phyloP scores from a whole-genome alignment of 2,797 vertebrate genomes.

The Bovichtus diacanthus region DNA sequence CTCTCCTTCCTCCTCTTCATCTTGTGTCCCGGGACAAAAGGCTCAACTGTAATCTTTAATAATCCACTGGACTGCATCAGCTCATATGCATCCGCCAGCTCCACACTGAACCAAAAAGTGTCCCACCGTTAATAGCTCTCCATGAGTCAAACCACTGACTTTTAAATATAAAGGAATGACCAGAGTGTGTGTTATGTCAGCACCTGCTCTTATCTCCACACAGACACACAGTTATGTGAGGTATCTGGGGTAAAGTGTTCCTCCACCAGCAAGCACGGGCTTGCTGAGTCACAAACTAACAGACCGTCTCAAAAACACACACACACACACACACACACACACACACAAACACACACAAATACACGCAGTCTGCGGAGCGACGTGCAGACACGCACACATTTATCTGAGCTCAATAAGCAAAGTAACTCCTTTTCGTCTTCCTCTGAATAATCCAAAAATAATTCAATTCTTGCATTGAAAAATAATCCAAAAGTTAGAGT shows the following conservation, averaged over 20 bases:
- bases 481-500: neutral
- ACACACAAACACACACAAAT: constrained; percentile 22
- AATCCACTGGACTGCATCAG: constrained; percentile 53
- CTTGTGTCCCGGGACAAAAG: constrained; percentile 73
- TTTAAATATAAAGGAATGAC: constrained; percentile 22
- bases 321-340: constrained; percentile 7
- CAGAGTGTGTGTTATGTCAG: constrained; percentile 36
- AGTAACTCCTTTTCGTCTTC: neutral
- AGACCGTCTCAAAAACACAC: neutral
- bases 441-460: constrained; percentile 1
- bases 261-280: constrained; percentile 40
- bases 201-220: constrained; percentile 55
- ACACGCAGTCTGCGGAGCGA: constrained; percentile 1
- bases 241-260: constrained; percentile 61
- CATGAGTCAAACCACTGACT: constrained; percentile 4
- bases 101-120: neutral
- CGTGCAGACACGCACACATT: constrained; percentile 15
- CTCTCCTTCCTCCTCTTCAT: constrained; percentile 92
- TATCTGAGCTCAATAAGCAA: neutral
- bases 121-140: neutral
- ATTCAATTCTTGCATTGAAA: neutral
- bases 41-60: constrained; percentile 68
- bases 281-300: constrained; percentile 48
- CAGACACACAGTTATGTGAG: constrained; percentile 50
- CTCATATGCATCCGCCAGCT: constrained; percentile 36